Percentiles rank a stretch among this genome's conserved stretches.
Evolutionary conservation across 2,797 vertebrate species (phyloP).

Genomic region (Gymnopithys bicolor): DNA sequence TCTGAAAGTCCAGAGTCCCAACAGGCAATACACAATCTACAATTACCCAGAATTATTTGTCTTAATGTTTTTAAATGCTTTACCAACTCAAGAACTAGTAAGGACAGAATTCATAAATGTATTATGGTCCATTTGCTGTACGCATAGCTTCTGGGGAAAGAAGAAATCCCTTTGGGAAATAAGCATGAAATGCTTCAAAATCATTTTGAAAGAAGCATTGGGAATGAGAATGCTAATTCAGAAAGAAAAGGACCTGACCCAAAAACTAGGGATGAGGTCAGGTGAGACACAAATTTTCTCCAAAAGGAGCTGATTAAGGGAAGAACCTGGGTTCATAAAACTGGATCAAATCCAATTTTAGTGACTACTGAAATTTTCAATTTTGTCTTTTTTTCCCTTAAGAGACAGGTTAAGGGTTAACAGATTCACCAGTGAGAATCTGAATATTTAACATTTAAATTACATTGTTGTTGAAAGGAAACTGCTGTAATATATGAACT

Average conservation of each 20-base stretch:
- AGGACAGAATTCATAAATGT: slow-evolving; percentile 48
- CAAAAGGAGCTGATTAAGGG: not conserved
- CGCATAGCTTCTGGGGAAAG: not conserved
- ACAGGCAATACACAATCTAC: not conserved
- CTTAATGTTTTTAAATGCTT: slow-evolving; percentile 61
- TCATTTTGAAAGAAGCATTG: not conserved
- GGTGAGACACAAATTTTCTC: not conserved
- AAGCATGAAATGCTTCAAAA: not conserved
- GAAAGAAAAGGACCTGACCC: not conserved
- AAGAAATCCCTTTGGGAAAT: not conserved
- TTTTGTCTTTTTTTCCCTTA: not conserved
- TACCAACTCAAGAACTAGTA: slow-evolving; percentile 23
- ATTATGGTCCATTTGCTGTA: slow-evolving; percentile 60
- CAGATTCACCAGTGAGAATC: not conserved
- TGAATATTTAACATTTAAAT: not conserved
- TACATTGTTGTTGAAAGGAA: not conserved
- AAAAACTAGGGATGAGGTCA: not conserved
- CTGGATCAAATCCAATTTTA: not conserved
- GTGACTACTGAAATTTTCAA: not conserved
- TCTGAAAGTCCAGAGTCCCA: slow-evolving; percentile 34
- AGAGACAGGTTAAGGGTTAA: not conserved
- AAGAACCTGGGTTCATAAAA: not conserved
- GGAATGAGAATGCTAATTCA: not conserved
- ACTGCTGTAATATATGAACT: not conserved
- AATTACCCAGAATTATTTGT: slow-evolving; percentile 65